A percentile compares a stretch with the other conserved stretches of the same genome.
phyloP scores from a whole-genome alignment of 2,113 vertebrate species.

The Caranx ignobilis region DNA sequence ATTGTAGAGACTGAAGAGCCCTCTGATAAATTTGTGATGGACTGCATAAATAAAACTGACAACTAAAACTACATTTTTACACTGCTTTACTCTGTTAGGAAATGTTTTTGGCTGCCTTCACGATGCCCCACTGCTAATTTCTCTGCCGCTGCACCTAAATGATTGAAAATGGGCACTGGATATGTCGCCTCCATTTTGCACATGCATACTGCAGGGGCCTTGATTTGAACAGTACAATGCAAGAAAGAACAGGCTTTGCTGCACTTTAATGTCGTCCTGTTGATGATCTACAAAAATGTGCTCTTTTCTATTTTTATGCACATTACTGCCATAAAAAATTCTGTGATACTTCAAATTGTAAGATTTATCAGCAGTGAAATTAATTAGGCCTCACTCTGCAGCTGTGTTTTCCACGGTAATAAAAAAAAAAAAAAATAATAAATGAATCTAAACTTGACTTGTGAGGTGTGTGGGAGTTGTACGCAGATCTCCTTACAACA shows the following conservation, averaged over 20 bases:
- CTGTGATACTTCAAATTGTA: background rate
- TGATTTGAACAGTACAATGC: slow-evolving; percentile 35
- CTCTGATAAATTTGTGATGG: slow-evolving; percentile 9
- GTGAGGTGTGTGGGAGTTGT: background rate
- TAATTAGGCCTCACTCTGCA: background rate
- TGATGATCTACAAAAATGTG: slow-evolving; percentile 1
- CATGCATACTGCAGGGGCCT: slow-evolving; percentile 34
- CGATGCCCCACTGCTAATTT: background rate
- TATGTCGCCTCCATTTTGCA: background rate
- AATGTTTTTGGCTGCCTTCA: background rate
- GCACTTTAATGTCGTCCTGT: background rate
- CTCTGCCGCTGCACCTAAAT: slow-evolving; percentile 7
- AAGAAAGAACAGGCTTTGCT: slow-evolving; percentile 40
- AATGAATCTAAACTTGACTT: background rate
- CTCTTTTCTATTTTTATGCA: slow-evolving; percentile 1
- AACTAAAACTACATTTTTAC: background rate
- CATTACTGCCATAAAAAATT: background rate
- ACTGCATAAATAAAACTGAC: background rate
- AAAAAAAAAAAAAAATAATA: no score
- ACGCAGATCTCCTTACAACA: slow-evolving; percentile 87
- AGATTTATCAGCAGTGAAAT: background rate
- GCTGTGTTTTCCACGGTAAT: background rate
- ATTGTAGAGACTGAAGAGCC: background rate
- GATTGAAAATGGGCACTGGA: background rate
- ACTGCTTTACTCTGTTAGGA: background rate